Conservation (phyloP, 2,113 vertebrate species). For the Esox niger region DNA sequence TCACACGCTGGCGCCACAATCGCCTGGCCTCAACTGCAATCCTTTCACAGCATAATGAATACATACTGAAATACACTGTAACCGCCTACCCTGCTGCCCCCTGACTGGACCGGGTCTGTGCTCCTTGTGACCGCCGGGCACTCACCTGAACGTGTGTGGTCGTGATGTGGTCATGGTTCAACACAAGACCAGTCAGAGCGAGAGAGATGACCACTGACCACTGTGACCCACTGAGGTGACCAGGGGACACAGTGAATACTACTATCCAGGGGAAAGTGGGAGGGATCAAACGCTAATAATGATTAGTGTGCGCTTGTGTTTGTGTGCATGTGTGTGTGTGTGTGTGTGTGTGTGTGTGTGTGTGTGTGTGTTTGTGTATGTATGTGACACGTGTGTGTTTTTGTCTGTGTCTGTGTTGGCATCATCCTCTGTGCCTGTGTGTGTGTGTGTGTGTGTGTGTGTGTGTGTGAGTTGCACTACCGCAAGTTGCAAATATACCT, state of each 20-base stretch:
- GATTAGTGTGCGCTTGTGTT: constrained; percentile 18
- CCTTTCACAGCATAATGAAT: constrained; percentile 89
- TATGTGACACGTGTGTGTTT: constrained; percentile 11
- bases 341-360: neutral
- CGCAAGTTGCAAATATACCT: constrained; percentile 73
- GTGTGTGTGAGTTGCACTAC: too few species aligned
- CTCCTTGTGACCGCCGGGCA: constrained; percentile 57
- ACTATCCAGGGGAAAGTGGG: constrained; percentile 31
- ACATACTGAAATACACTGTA: constrained; percentile 86
- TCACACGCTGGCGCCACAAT: constrained; percentile 87
- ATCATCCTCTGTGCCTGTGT: constrained; percentile 14
- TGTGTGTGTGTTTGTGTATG: constrained; percentile 6
- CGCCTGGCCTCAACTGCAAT: constrained; percentile 78
- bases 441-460: constrained; percentile 39
- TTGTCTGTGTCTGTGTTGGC: constrained; percentile 32
- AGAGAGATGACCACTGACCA: constrained; percentile 53
- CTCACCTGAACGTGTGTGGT: constrained; percentile 67
- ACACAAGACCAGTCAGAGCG: constrained; percentile 68
- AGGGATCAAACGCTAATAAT: constrained; percentile 17
- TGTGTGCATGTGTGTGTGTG: constrained; percentile 15
- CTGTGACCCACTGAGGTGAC: constrained; percentile 48
- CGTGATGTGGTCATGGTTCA: constrained; percentile 56
- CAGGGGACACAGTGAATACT: constrained; percentile 17
- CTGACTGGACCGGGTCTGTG: constrained; percentile 73
- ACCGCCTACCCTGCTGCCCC: constrained; percentile 68